Conservation (phyloP, 1,140 invertebrate genomes). For the Panagrolaimus sp. region DNA sequence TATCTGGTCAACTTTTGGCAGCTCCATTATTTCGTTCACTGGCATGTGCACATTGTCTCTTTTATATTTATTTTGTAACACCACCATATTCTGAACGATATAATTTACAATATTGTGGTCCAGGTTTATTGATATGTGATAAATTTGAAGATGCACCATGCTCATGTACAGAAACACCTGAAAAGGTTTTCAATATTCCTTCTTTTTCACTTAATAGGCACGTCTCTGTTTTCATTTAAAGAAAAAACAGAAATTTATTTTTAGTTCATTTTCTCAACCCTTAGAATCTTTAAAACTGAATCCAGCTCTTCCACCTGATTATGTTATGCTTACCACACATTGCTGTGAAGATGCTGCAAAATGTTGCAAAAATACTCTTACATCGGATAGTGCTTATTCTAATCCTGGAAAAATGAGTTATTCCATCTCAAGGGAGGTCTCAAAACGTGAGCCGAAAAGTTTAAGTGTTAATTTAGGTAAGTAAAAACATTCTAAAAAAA, state of each 20-base stretch:
- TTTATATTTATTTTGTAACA: constrained; percentile 22
- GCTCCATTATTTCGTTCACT: constrained; percentile 20
- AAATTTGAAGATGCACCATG: neutral
- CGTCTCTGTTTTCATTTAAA: neutral
- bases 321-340: constrained; percentile 17
- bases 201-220: constrained; percentile 7
- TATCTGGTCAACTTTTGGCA: constrained; percentile 10
- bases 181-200: constrained; percentile 5
- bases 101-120: constrained; percentile 21
- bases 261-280: constrained; percentile 21
- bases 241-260: neutral
- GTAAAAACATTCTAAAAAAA: no score
- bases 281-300: constrained; percentile 22
- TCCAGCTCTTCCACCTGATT: constrained; percentile 25
- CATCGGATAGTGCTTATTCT: constrained; percentile 7
- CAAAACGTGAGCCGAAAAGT: no score
- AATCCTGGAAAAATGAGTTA: no score
- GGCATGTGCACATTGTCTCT: constrained; percentile 20
- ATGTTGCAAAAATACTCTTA: constrained; percentile 29
- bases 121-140: constrained; percentile 20
- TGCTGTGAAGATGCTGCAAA: constrained; percentile 30
- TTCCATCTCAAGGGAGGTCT: no score
- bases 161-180: constrained; percentile 1
- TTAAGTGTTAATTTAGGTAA: no score
- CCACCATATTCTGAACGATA: constrained; percentile 15